Conservation (phyloP, 2,113 vertebrate genomes). For the Colaptes auratus region DNA sequence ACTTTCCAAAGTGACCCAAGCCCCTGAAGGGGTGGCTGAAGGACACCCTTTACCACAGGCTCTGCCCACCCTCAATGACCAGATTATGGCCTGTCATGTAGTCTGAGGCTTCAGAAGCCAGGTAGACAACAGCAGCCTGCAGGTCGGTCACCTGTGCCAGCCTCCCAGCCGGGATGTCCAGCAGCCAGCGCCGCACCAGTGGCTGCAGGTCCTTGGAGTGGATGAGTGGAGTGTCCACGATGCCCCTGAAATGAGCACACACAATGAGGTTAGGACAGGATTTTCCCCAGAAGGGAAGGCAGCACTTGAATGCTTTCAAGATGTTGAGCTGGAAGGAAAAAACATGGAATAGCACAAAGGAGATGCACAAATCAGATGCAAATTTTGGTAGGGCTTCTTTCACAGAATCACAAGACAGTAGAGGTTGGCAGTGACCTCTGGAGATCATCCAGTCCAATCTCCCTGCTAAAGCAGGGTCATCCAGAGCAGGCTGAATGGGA, state of each 20-base stretch:
- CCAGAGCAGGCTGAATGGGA: background rate
- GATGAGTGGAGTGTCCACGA: constrained; percentile 88
- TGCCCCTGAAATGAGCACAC: constrained; percentile 72
- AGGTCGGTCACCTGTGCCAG: constrained; percentile 87
- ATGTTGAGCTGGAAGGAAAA: background rate
- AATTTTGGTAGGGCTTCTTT: fast-evolving
- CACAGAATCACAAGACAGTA: background rate
- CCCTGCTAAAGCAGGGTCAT: background rate
- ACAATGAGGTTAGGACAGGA: fast-evolving
- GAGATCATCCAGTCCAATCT: background rate
- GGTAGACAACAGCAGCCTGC: constrained; percentile 84
- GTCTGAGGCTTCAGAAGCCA: constrained; percentile 85
- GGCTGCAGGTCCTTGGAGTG: constrained; percentile 80
- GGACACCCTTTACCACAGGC: constrained; percentile 76
- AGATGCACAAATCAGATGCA: background rate
- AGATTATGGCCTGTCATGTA: constrained; percentile 92
- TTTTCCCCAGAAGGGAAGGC: background rate
- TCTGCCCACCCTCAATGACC: constrained; percentile 89
- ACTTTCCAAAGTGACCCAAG: fast-evolving
- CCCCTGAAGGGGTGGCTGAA: background rate
- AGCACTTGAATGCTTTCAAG: fast-evolving
- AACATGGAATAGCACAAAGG: fast-evolving
- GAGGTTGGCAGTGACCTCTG: background rate
- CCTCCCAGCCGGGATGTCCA: constrained; percentile 83
- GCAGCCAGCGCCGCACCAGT: constrained; percentile 84